A percentile compares a stretch with the other conserved stretches of the same genome.
These are phyloP conservation scores for Anodontia alba DNA, from an alignment of 2,888 invertebrate genomes.

Conservation along the genomic window DNA sequence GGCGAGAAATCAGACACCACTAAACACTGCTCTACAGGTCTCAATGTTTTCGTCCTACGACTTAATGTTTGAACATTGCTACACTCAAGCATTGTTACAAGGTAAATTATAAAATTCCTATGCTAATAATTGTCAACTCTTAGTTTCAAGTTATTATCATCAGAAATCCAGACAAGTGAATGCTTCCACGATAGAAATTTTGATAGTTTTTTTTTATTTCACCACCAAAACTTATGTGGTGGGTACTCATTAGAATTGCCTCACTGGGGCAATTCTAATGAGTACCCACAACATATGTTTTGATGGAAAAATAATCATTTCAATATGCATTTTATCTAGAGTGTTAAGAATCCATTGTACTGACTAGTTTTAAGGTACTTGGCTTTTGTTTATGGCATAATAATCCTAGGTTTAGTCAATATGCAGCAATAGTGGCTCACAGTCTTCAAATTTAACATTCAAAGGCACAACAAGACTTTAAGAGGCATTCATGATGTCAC, in stretches of 20 bases:
- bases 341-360: not conserved
- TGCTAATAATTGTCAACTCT: constrained; percentile 51
- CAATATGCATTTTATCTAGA: too few species aligned
- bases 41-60: constrained; percentile 51
- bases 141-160: constrained; percentile 36
- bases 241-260: too few species aligned
- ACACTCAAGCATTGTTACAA: constrained; percentile 11
- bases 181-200: too few species aligned
- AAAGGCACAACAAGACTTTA: too few species aligned
- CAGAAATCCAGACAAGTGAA: too few species aligned
- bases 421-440: not conserved
- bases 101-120: constrained; percentile 49
- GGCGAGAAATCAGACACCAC: constrained; percentile 33
- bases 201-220: too few species aligned
- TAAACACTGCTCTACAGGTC: constrained; percentile 10
- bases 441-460: too few species aligned
- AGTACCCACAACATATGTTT: too few species aligned
- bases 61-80: constrained; percentile 10
- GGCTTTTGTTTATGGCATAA: not conserved
- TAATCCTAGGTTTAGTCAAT: not conserved
- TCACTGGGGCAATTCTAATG: too few species aligned
- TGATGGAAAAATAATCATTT: too few species aligned
- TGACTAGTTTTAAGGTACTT: not conserved
- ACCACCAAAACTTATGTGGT: too few species aligned
- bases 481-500: too few species aligned